phyloP scores from a whole-genome alignment of 2,888 invertebrate species.

The Andrena praecox region DNA sequence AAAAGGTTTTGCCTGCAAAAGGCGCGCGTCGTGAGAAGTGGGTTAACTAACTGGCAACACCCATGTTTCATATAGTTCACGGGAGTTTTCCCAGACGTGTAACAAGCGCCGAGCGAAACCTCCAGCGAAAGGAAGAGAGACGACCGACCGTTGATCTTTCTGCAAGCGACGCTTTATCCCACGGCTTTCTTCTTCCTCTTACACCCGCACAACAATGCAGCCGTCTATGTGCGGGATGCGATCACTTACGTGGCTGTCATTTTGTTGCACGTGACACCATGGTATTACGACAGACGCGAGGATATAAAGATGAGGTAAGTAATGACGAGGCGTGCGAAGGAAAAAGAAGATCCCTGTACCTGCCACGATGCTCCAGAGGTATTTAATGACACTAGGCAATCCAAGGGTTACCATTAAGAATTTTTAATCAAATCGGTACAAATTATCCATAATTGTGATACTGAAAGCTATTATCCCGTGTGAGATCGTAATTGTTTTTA shows the following conservation, averaged over 20 bases:
- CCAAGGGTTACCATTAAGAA: background rate
- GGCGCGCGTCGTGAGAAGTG: constrained; percentile 74
- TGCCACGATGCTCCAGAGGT: background rate
- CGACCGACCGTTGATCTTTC: constrained; percentile 43
- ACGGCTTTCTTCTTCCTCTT: constrained; percentile 56
- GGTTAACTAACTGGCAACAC: constrained; percentile 74
- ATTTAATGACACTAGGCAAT: background rate
- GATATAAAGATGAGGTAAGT: constrained; percentile 31
- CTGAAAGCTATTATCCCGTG: background rate
- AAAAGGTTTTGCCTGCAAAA: constrained; percentile 64
- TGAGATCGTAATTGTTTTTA: background rate
- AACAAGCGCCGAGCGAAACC: constrained; percentile 41
- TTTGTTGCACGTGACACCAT: constrained; percentile 20
- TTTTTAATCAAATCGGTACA: constrained; percentile 11
- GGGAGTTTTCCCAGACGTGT: constrained; percentile 69
- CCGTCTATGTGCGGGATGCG: constrained; percentile 29
- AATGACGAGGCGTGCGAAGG: background rate
- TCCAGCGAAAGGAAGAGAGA: constrained; percentile 32
- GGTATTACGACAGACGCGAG: constrained; percentile 25
- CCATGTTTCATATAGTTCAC: constrained; percentile 65
- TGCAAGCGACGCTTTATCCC: constrained; percentile 55
- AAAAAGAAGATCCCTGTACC: background rate
- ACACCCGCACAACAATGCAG: constrained; percentile 23
- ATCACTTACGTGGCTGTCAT: constrained; percentile 30
- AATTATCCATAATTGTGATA: background rate